Percentiles rank a stretch among this genome's conserved stretches.
phyloP scores from a whole-genome alignment of 1,140 invertebrate genomes.

The Microplitis mediator region DNA sequence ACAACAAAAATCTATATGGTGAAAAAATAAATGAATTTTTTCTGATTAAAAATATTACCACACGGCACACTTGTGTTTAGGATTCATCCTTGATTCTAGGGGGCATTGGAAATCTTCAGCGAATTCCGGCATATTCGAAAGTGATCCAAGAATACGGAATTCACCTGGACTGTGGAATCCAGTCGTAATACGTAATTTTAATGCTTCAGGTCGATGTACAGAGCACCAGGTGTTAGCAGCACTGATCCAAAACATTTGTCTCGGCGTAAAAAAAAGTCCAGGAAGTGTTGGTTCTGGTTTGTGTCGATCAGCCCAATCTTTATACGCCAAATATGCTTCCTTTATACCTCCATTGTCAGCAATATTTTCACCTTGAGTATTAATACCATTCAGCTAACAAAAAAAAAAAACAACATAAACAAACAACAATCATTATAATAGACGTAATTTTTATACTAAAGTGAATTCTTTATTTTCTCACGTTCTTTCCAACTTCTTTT shows the following conservation, averaged over 20 bases:
- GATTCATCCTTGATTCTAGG: constrained; percentile 79
- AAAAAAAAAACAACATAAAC: constrained; percentile 37
- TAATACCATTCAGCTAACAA: constrained; percentile 86
- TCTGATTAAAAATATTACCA: constrained; percentile 68
- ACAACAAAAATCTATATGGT: neutral
- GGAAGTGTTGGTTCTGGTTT: constrained; percentile 70
- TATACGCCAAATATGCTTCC: constrained; percentile 83
- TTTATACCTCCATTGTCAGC: constrained; percentile 91
- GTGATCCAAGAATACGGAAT: constrained; percentile 53
- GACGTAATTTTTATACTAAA: neutral
- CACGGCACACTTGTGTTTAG: constrained; percentile 82
- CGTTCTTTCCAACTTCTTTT: constrained; percentile 72
- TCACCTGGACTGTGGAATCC: constrained; percentile 75
- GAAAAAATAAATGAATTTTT: constrained; percentile 2
- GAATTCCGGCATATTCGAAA: constrained; percentile 68
- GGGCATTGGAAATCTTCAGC: constrained; percentile 80
- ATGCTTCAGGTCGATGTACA: constrained; percentile 68
- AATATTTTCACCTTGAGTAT: constrained; percentile 91
- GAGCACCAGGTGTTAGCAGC: constrained; percentile 63
- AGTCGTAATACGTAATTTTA: constrained; percentile 70
- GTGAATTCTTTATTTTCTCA: constrained; percentile 50
- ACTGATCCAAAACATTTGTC: constrained; percentile 31
- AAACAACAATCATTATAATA: neutral
- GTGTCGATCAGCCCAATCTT: constrained; percentile 71
- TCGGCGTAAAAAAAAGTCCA: constrained; percentile 34